Conservation (phyloP, 2,797 vertebrate genomes). For the Salmo trutta region DNA sequence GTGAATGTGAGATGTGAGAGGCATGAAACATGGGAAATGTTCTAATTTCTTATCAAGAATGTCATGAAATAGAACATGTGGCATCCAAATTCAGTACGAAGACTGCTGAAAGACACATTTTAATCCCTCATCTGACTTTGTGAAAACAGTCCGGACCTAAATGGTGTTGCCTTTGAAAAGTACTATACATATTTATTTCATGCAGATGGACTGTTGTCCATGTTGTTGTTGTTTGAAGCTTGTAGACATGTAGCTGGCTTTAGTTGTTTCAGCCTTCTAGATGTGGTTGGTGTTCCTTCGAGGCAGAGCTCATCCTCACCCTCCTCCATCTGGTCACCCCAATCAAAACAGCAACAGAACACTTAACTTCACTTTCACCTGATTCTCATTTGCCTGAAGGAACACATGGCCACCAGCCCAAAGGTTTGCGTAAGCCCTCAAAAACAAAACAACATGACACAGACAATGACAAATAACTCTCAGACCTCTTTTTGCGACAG, state of each 20-base stretch:
- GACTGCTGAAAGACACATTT: neutral
- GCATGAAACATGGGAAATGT: neutral
- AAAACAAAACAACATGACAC: constrained; percentile 51
- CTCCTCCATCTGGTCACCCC: constrained; percentile 46
- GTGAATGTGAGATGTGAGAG: constrained; percentile 45
- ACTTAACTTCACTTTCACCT: constrained; percentile 43
- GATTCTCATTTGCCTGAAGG: constrained; percentile 56
- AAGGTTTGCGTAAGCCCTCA: constrained; percentile 39
- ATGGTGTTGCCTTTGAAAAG: neutral
- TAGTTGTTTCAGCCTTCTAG: constrained; percentile 33
- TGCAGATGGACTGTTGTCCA: neutral
- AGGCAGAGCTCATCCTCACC: constrained; percentile 35
- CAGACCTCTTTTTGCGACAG: constrained; percentile 46
- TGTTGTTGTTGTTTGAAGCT: constrained; percentile 12
- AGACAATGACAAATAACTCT: constrained; percentile 50
- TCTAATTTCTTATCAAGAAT: neutral
- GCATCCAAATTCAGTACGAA: neutral
- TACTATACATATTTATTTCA: neutral
- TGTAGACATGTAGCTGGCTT: constrained; percentile 5
- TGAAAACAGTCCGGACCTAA: neutral
- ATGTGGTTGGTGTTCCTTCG: constrained; percentile 45
- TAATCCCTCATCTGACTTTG: neutral
- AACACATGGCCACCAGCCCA: constrained; percentile 48
- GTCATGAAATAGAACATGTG: neutral
- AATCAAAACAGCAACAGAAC: constrained; percentile 50